A percentile compares a stretch with the other conserved stretches of the same genome.
These are phyloP conservation scores for Ornithorhynchus anatinus DNA, from an alignment of 2,113 vertebrate genomes.

Conservation along the genomic window DNA sequence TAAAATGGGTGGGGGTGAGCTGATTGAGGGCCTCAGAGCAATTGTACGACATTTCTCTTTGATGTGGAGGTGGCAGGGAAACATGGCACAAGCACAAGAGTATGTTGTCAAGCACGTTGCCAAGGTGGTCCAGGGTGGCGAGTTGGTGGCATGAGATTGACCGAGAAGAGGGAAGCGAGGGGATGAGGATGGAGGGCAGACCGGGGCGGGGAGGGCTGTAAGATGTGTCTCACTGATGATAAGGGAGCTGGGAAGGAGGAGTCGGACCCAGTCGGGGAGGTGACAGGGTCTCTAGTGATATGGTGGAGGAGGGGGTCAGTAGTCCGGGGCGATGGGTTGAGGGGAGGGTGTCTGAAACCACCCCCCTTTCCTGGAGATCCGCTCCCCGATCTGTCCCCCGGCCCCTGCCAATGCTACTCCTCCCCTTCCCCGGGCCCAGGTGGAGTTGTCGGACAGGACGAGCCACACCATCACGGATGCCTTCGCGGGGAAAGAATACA, in stretches of 20 bases:
- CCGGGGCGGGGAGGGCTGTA: constrained; percentile 35
- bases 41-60: too few relatives aligned
- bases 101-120: too few relatives aligned
- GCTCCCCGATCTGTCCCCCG: neutral
- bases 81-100: too few relatives aligned
- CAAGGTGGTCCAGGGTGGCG: too few relatives aligned
- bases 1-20: too few relatives aligned
- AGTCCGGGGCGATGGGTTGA: neutral
- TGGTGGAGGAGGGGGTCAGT: neutral
- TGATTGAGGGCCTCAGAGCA: too few relatives aligned
- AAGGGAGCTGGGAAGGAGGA: neutral
- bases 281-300: neutral
- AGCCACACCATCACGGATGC: constrained; percentile 93
- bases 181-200: constrained; percentile 42
- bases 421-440: constrained; percentile 64
- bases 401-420: neutral
- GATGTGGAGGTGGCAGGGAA: too few relatives aligned
- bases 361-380: neutral
- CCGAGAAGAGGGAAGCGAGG: too few relatives aligned
- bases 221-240: constrained; percentile 3
- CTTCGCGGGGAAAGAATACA: constrained; percentile 94
- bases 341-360: too few relatives aligned
- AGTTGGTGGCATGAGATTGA: too few relatives aligned
- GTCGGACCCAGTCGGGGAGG: neutral
- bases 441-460: constrained; percentile 92